These are phyloP conservation scores for Chrysomela aeneicollis DNA, from an alignment of 2,888 invertebrate genomes.

Conservation along the genomic window DNA sequence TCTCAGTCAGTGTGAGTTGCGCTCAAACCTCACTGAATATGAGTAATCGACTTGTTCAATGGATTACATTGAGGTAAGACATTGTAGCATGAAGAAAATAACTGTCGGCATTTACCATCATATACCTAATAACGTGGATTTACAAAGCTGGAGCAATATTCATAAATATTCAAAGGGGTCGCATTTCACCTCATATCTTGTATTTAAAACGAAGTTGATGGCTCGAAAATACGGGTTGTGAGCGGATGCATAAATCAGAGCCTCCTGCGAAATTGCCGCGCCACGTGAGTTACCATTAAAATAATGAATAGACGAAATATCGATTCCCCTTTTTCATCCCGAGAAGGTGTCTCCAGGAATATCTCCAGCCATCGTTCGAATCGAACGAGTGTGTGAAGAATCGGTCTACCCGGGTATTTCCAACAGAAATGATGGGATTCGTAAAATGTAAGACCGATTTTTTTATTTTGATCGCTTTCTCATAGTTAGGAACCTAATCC, in stretches of 20 bases:
- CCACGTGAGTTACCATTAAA: constrained; percentile 48
- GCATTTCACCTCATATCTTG: constrained; percentile 50
- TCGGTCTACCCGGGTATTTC: too few species aligned
- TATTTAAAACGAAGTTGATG: constrained; percentile 56
- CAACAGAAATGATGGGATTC: too few species aligned
- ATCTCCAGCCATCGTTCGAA: not conserved
- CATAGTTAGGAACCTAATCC: too few species aligned
- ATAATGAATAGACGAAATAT: constrained; percentile 40
- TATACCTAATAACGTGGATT: constrained; percentile 44
- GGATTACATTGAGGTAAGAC: too few species aligned
- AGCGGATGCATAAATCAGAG: constrained; percentile 55
- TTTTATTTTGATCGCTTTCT: too few species aligned
- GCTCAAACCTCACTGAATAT: too few species aligned
- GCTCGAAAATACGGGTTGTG: constrained; percentile 55
- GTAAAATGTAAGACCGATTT: too few species aligned
- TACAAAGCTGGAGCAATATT: constrained; percentile 40
- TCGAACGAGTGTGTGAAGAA: not conserved
- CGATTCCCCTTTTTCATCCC: constrained; percentile 18
- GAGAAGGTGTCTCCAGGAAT: not conserved
- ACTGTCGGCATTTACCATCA: constrained; percentile 19
- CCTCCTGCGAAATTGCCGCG: constrained; percentile 34
- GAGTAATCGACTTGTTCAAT: too few species aligned
- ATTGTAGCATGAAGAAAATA: not conserved
- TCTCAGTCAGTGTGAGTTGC: too few species aligned
- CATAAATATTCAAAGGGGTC: constrained; percentile 50